Conservation (phyloP, 2,888 invertebrate species). For the Zaprionus obscuricornis region DNA sequence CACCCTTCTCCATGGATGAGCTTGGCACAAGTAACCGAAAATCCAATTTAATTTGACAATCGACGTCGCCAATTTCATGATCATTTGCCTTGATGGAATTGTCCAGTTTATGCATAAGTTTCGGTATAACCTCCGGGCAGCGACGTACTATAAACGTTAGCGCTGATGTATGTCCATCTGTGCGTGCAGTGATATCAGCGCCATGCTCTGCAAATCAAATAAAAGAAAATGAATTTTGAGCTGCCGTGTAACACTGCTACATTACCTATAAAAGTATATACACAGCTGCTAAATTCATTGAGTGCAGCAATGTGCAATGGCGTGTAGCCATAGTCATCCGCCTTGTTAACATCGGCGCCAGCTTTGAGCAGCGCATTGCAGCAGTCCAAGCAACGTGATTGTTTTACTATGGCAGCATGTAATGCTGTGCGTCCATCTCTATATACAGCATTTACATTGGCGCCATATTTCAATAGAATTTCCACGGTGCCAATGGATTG, state of each 20-base stretch:
- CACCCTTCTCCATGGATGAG: constrained; percentile 85
- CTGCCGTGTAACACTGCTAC: not conserved
- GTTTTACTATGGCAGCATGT: constrained; percentile 92
- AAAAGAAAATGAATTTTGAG: not conserved
- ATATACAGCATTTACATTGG: constrained; percentile 88
- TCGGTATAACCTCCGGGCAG: constrained; percentile 91
- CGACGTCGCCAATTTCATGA: constrained; percentile 93
- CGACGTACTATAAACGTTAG: constrained; percentile 92
- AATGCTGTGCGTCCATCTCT: constrained; percentile 90
- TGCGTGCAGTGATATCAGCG: constrained; percentile 91
- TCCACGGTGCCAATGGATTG: constrained; percentile 92
- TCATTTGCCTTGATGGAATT: constrained; percentile 91
- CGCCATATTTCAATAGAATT: constrained; percentile 87
- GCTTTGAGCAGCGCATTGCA: constrained; percentile 87
- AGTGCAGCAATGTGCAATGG: constrained; percentile 92
- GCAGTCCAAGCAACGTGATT: constrained; percentile 87
- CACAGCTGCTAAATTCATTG: constrained; percentile 91
- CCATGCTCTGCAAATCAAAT: constrained; percentile 86
- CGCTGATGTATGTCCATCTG: constrained; percentile 91
- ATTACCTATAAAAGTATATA: constrained; percentile 87
- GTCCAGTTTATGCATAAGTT: constrained; percentile 88
- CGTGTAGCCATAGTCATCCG: constrained; percentile 93
- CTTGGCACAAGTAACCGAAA: constrained; percentile 86
- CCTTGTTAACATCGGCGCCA: constrained; percentile 89
- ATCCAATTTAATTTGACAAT: constrained; percentile 91